Percentiles rank a stretch among this genome's conserved stretches.
Evolutionary conservation across 1,140 invertebrate genomes (phyloP).

Genomic region (Papilio xuthus): DNA sequence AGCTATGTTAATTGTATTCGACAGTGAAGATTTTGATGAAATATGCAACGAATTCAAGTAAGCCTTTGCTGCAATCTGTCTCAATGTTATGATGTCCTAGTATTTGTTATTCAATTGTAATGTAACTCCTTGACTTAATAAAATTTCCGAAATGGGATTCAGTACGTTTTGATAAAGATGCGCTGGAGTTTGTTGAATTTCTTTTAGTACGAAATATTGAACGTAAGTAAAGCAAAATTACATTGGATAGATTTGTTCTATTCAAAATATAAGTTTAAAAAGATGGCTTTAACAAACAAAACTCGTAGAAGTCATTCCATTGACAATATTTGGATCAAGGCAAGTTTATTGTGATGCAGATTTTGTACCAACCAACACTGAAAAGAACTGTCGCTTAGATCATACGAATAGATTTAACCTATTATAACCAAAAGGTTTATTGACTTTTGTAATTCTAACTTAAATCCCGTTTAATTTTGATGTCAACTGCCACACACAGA

Average conservation of each 20-base stretch:
- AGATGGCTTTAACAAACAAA: no score
- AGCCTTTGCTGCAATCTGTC: conserved; percentile 1
- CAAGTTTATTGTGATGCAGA: background rate
- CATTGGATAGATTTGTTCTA: no score
- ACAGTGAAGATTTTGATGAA: conserved; percentile 29
- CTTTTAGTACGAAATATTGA: background rate
- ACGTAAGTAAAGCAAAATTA: background rate
- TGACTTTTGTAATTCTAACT: no score
- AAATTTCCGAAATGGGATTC: no score
- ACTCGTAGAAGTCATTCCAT: no score
- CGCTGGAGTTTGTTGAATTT: background rate
- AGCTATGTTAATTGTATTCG: background rate
- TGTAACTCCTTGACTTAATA: no score
- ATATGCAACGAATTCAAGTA: conserved; percentile 20
- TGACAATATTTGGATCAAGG: background rate
- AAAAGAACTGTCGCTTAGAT: background rate
- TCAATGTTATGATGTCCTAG: conserved; percentile 20
- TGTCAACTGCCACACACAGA: no score
- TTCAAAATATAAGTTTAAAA: no score
- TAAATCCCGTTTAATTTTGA: no score
- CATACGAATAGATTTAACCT: background rate
- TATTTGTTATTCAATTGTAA: background rate
- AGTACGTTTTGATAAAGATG: background rate
- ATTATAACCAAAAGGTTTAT: background rate
- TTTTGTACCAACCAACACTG: background rate